Conservation (phyloP, 2,888 invertebrate genomes). For the Netelia inedita region DNA sequence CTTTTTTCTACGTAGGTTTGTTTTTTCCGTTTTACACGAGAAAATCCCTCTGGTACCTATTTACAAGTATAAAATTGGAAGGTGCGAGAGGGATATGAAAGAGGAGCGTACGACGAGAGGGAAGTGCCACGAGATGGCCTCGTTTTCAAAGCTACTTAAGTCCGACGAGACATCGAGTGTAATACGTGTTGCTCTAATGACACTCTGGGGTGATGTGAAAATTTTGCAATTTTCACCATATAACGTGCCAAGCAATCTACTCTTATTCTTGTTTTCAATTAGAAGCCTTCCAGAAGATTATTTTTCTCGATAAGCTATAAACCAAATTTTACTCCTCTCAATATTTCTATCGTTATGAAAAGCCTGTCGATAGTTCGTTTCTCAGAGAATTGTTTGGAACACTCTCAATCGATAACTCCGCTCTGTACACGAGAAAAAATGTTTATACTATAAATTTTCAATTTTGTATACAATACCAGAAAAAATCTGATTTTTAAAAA, state of each 20-base stretch:
- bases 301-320: neutral
- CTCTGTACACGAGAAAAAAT: no score
- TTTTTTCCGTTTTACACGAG: constrained; percentile 86
- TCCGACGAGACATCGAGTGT: constrained; percentile 68
- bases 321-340: neutral
- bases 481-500: neutral
- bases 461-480: neutral
- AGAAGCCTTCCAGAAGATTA: no score
- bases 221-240: constrained; percentile 51
- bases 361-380: no score
- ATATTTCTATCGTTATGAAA: neutral
- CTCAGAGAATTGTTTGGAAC: no score
- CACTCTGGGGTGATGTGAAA: constrained; percentile 33
- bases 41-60: constrained; percentile 89
- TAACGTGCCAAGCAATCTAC: neutral
- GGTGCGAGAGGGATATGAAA: constrained; percentile 43
- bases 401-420: no score
- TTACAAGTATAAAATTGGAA: constrained; percentile 86
- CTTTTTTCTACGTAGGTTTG: constrained; percentile 14
- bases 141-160: constrained; percentile 65
- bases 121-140: constrained; percentile 66
- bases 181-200: constrained; percentile 71
- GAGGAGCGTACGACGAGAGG: constrained; percentile 37
- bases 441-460: neutral
- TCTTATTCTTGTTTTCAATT: neutral